Percentiles rank a stretch among this genome's conserved stretches.
Conservation (phyloP, 2,888 invertebrate species). For the Xanthia togata region DNA sequence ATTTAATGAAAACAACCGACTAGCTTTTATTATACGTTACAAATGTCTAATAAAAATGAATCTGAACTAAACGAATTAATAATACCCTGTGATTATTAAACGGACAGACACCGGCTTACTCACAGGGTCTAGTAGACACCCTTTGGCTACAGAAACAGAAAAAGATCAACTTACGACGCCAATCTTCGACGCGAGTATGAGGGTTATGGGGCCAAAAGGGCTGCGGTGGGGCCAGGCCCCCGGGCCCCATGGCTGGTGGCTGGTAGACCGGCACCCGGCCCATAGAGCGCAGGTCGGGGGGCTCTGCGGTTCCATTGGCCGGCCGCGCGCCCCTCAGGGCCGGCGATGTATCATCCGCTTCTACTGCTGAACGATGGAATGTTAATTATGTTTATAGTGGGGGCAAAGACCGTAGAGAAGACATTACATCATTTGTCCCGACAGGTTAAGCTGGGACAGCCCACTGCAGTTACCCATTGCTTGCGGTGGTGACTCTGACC, state of each 20-base stretch:
- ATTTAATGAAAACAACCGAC: neutral
- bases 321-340: slow-evolving; percentile 70
- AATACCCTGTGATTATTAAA: neutral
- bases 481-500: neutral
- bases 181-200: slow-evolving; percentile 80
- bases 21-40: neutral
- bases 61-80: neutral
- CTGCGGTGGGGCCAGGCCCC: slow-evolving; percentile 78
- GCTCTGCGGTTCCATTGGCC: slow-evolving; percentile 79
- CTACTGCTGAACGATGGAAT: slow-evolving; percentile 63
- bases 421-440: neutral
- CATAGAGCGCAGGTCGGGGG: slow-evolving; percentile 82
- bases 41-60: neutral
- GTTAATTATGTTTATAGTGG: neutral
- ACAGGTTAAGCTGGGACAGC: no score
- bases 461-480: neutral
- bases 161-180: slow-evolving; percentile 79
- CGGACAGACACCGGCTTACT: neutral
- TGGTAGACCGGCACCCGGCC: slow-evolving; percentile 88
- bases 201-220: slow-evolving; percentile 83
- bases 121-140: neutral
- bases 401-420: neutral
- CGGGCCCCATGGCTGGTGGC: slow-evolving; percentile 87
- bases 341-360: slow-evolving; percentile 75
- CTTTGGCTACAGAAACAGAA: slow-evolving; percentile 5